Evolutionary conservation across 2,113 vertebrate genomes (phyloP).

Genomic region (Trogon surrucura): DNA sequence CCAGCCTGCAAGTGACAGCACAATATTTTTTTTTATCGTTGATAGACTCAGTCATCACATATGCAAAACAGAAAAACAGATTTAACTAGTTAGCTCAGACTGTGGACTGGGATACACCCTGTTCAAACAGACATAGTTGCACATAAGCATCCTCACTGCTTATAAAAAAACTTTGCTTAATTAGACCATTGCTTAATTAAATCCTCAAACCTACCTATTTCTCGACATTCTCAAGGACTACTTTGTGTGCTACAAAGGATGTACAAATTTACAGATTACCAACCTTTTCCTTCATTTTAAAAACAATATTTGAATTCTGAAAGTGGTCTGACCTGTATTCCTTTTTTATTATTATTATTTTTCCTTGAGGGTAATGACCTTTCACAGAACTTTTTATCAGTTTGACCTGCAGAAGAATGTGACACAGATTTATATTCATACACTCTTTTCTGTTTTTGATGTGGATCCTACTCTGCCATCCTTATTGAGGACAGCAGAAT

Average conservation of each 20-base stretch:
- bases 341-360: background rate
- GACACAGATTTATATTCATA: background rate
- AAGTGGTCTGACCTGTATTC: background rate
- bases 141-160: constrained; percentile 12
- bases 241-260: background rate
- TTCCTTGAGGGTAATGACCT: background rate
- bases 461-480: background rate
- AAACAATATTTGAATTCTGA: background rate
- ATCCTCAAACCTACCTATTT: constrained; percentile 30
- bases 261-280: background rate
- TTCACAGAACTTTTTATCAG: constrained; percentile 10
- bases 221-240: background rate
- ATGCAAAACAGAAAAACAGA: constrained; percentile 54
- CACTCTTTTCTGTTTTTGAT: background rate
- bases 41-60: constrained; percentile 53
- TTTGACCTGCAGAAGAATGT: background rate
- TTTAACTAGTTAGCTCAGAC: constrained; percentile 48
- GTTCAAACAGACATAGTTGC: constrained; percentile 39
- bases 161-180: background rate
- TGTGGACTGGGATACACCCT: constrained; percentile 34
- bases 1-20: constrained; percentile 31
- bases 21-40: background rate
- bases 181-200: background rate
- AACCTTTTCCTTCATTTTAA: background rate
- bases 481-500: background rate